Evolutionary conservation across 2,888 invertebrate genomes (phyloP), one percentile per base, ranked within the genome.

Genomic region (Lapara coniferarum): DNA sequence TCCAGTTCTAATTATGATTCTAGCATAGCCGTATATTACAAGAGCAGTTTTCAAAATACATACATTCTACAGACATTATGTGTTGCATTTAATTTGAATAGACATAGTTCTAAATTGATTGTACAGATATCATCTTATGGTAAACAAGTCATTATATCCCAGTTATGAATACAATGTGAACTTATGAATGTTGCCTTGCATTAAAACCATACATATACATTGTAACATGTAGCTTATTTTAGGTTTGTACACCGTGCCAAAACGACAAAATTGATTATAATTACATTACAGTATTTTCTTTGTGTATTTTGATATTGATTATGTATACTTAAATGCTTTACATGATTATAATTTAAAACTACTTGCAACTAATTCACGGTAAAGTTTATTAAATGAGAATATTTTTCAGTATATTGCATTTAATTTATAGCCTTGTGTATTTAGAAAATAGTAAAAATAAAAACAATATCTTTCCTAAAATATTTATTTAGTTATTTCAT

Each of bases 401-500:
- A 56, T 57, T 44, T 67, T 49, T 68, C 25, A 69, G 72, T 16
- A 71, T 66, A 63, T 68, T 71, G 52, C 19, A 63, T 63, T 25
- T 66, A 30, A 59, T 69, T 69, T 30, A 66, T 66, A 55, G 52
- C 55, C 55, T 46, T 14, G n/a, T 52, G 10, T 63, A 37, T 37
- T 16, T 46, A 52, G 51, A 16, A 44, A 63, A 14, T 44, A 44
- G 10, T 13, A 49, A 55, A 58, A 72, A 79, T 78, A 82, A 81
- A 78, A 73, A 71, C 67, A 75, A 53, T 71, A 72, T 56, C 16
- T 77, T 80, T 84, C 84, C 85, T 88, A 88, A 88, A 87, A 84
- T 87, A 89, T 89, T 89, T 88, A 88, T 85, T 89, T 85, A 77
- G 86, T 79, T 86, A 87, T 82, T 85, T 79, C 81, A 85, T 85